Evolutionary conservation across 1,140 invertebrate species (phyloP).

Genomic region (Camponotus vicinus): DNA sequence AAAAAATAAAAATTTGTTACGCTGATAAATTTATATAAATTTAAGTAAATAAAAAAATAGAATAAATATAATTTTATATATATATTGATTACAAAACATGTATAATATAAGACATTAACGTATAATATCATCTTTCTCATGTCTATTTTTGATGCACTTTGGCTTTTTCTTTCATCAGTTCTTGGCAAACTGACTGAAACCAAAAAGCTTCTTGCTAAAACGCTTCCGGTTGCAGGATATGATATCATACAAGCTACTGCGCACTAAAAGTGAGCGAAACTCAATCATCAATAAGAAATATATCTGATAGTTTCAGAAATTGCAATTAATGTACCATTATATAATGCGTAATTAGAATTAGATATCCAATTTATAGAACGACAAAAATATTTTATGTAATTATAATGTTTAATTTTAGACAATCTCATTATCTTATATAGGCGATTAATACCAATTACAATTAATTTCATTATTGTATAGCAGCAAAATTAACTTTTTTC

Average conservation of each 20-base stretch:
- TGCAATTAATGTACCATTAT: background rate
- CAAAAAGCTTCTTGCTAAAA: constrained; percentile 50
- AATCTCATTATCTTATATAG: background rate
- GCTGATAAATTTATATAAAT: background rate
- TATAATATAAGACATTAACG: background rate
- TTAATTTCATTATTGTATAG: background rate
- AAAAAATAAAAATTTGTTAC: background rate
- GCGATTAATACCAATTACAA: background rate
- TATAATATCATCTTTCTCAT: background rate
- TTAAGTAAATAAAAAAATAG: background rate
- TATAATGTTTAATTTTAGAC: background rate
- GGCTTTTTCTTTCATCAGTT: constrained; percentile 9
- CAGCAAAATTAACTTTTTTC: background rate
- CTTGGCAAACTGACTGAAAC: constrained; percentile 47
- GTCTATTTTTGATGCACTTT: constrained; percentile 26
- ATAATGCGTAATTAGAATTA: background rate
- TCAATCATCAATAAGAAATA: constrained; percentile 54
- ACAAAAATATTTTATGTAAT: background rate
- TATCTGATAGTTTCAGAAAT: background rate
- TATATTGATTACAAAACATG: background rate
- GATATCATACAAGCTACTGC: constrained; percentile 38
- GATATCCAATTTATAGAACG: background rate
- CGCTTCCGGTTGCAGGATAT: constrained; percentile 68
- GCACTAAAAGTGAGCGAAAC: constrained; percentile 22
- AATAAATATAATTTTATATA: no score